Evolutionary conservation across 2,888 invertebrate species (phyloP), one percentile per base, ranked within the genome.

Genomic region (Limnephilus rhombicus): DNA sequence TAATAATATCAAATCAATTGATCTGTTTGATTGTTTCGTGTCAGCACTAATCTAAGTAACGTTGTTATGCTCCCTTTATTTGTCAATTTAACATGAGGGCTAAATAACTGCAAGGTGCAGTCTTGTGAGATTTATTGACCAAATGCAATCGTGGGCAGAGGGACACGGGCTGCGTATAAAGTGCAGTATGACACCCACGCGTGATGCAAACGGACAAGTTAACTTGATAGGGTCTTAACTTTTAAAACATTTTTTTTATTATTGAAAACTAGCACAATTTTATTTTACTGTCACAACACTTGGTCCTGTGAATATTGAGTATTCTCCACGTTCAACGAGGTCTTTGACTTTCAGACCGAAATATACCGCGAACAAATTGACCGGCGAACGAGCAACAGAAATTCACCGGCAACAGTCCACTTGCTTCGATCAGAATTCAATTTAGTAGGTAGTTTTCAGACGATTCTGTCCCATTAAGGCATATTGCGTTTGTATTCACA

Each of bases 311-410:
- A 53, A 68, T 31, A 18, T 24, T 37, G 68, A 68, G 87, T 68
- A 87, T 34, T 31, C 49, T 15, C 34, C 68, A 34, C 87, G 68
- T 68, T 87, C 68, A 29, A 41, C 82, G 91, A 83, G 92, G 92
- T 92, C 92, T 92, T 92, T 92, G 92, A 92, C 92, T 90, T 89
- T 45, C 85, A 89, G 92, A 86, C 92, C 92, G 91, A 92, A 92
- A 92, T 92, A 92, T 89, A 91, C 91, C 92, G 53, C 85, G 68
- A 41, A 91, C 91, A 83, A 91, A 81, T 91, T 41, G 91, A 81
- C 88, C 88, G 80, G 87, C 81, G 92, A 88, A 80, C 49, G 83
- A 90, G 80, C 83, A 34, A 29, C 85, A 37, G 18, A 90, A 37
- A 87, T 90, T 86, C 90, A 88, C 90, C 49, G 89, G 13, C 85